These are phyloP conservation scores for Adrianichthys oophorus DNA, from an alignment of 2,797 vertebrate genomes.

Conservation along the genomic window DNA sequence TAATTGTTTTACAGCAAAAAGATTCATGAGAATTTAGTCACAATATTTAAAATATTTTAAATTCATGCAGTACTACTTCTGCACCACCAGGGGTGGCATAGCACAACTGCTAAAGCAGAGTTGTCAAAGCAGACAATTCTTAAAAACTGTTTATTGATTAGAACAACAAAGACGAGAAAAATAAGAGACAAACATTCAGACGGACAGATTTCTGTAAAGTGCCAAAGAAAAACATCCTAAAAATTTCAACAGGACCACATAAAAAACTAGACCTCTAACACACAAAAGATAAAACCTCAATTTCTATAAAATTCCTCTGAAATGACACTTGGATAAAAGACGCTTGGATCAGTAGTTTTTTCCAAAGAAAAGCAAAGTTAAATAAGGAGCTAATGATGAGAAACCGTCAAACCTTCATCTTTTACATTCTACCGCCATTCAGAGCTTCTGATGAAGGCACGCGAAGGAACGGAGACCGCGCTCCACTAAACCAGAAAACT, in stretches of 20 bases:
- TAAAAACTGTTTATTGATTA: conserved; percentile 63
- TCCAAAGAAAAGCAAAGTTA: conserved; percentile 17
- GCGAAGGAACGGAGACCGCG: conserved; percentile 14
- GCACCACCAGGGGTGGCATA: conserved; percentile 7
- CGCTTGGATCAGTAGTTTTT: conserved; percentile 66
- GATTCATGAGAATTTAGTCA: too few species aligned
- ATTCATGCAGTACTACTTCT: not conserved
- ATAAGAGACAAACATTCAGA: conserved; percentile 66
- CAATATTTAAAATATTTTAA: too few species aligned
- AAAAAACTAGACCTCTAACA: conserved; percentile 62
- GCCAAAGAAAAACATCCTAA: conserved; percentile 60
- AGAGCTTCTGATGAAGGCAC: conserved; percentile 67
- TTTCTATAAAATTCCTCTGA: conserved; percentile 34
- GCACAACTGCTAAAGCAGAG: not conserved
- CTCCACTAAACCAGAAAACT: not conserved
- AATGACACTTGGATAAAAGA: conserved; percentile 21
- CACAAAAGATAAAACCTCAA: conserved; percentile 36
- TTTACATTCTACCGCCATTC: conserved; percentile 62
- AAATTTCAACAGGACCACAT: conserved; percentile 54
- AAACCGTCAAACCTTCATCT: conserved; percentile 16
- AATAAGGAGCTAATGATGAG: conserved; percentile 49
- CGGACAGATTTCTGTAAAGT: conserved; percentile 67
- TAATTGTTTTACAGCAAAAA: too few species aligned
- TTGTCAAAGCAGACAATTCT: not conserved
- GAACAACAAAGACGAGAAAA: conserved; percentile 40